Base-by-base conservation (phyloP, 1,140 invertebrate genomes). In the Drosophila erecta region DNA sequence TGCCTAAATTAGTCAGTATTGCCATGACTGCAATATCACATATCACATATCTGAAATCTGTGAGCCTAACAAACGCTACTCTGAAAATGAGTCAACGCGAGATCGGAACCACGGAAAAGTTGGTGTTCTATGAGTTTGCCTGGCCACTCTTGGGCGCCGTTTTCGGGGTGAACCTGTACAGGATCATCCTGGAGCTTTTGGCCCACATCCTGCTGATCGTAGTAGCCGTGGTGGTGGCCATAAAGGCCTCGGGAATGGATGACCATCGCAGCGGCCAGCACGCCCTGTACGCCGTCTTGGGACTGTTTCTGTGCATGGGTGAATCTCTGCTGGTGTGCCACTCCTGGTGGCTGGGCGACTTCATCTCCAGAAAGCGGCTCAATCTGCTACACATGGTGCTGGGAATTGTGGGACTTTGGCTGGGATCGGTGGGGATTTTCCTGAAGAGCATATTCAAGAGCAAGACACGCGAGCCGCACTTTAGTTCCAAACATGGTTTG, bases 401-500 rank as follows among this genome's bases (percentile, higher is more conserved):
- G 10, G 81, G 81, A 1, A 2, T 30, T 4, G 0, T 85, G 1
- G 35, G 33, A 0, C 6, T 58, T 1, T 41, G 22, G 11, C 5
- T 64, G 12, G 81, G 66, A 0, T 2, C 37, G 10, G 8, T 77
- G 15, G 81, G 81, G 1, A 33, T 81, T 1, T 2, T 44, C 24
- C 4, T 7, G 0, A 60, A 65, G 35, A 17, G 12, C 10, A 0
- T 33, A 5, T 0, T 4, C 11, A 60, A 65, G 40, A 11, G 20
- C 14, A 4, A 3, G 10, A 2, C 2, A 1, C 15, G 33, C n/a
- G 40, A 33, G 24, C 1, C 1, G 1, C 59, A 81, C 33, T 41
- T 57, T 0, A 5, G 2, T 12, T 64, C 54, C n/a, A 79, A 75
- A 24, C 79, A 83, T 20, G 46, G 62, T 5, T 2, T 41, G 0